Conservation (phyloP, 2,888 invertebrate genomes). For the Dastarcus helophoroides region DNA sequence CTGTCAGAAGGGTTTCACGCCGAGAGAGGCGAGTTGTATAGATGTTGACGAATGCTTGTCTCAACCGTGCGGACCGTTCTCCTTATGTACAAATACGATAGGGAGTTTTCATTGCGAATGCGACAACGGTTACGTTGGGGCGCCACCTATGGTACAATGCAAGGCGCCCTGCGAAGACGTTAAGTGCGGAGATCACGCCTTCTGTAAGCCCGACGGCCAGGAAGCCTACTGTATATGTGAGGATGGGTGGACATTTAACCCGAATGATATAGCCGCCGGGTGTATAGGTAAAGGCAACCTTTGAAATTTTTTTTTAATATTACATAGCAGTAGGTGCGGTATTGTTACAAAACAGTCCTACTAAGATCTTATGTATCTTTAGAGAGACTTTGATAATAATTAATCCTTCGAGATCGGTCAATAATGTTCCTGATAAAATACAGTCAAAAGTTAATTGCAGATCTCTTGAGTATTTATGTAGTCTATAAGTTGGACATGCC, state of each 20-base stretch:
- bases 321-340: too few relatives aligned
- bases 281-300: constrained; percentile 54
- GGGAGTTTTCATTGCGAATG: constrained; percentile 78
- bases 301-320: background rate
- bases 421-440: constrained; percentile 1
- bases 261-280: constrained; percentile 76
- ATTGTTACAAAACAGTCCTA: too few relatives aligned
- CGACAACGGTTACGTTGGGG: constrained; percentile 67
- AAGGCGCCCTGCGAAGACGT: constrained; percentile 89
- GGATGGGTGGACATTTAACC: constrained; percentile 88
- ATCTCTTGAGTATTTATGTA: too few relatives aligned
- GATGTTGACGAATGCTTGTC: constrained; percentile 71
- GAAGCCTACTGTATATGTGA: constrained; percentile 89
- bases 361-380: too few relatives aligned
- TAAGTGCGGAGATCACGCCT: constrained; percentile 78
- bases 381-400: too few relatives aligned
- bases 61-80: constrained; percentile 61
- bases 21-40: constrained; percentile 65
- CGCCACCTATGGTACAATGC: constrained; percentile 67
- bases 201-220: constrained; percentile 76
- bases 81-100: constrained; percentile 66
- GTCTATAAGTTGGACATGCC: too few relatives aligned
- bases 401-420: too few relatives aligned
- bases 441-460: too few relatives aligned
- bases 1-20: constrained; percentile 77